phyloP scores from a whole-genome alignment of 2,113 vertebrate genomes.

The Phasianus colchicus region DNA sequence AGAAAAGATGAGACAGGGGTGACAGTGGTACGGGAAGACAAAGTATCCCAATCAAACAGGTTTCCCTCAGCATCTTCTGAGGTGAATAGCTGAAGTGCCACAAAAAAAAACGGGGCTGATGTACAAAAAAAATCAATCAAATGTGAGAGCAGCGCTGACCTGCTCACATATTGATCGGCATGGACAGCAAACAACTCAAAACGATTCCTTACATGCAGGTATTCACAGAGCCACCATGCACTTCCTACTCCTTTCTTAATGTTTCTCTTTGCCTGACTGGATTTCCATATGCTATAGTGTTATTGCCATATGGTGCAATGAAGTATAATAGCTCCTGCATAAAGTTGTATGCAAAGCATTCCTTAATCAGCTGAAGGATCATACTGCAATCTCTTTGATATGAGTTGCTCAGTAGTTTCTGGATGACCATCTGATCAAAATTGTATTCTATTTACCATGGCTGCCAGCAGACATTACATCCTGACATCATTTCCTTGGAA shows the following conservation, averaged over 20 bases:
- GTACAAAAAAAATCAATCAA: not conserved
- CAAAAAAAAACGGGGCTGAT: slow-evolving; percentile 7
- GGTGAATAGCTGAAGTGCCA: not conserved
- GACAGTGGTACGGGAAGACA: not conserved
- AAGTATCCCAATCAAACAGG: not conserved
- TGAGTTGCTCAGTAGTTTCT: not conserved
- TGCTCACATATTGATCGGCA: not conserved
- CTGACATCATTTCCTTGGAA: not conserved
- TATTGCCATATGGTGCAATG: slow-evolving; percentile 62
- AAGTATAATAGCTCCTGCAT: not conserved
- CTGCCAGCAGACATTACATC: not conserved
- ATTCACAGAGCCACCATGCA: slow-evolving; percentile 36
- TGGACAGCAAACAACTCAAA: not conserved
- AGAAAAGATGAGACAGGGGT: not conserved
- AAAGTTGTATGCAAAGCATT: slow-evolving; percentile 26
- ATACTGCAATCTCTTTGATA: not conserved
- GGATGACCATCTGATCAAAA: not conserved
- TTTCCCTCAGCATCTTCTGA: slow-evolving; percentile 46
- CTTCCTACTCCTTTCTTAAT: slow-evolving; percentile 45
- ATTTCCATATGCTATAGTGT: slow-evolving; percentile 60
- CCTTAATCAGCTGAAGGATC: slow-evolving; percentile 22
- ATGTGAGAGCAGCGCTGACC: not conserved
- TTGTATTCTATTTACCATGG: not conserved
- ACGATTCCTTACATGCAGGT: not conserved
- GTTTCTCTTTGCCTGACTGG: slow-evolving; percentile 60